phyloP scores from a whole-genome alignment of 1,140 invertebrate genomes.

The Octopus sinensis region DNA sequence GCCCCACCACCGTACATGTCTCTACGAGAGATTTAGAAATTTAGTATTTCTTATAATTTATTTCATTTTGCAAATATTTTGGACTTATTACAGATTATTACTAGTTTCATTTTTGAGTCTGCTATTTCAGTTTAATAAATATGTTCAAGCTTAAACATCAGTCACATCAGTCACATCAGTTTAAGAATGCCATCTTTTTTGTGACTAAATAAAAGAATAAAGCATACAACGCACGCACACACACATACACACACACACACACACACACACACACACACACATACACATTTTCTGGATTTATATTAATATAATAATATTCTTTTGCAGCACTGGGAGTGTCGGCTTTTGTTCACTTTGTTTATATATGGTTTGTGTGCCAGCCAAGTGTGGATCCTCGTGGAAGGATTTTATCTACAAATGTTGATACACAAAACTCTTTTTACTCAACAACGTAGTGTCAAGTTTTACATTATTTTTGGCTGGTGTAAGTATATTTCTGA shows the following conservation, averaged over 20 bases:
- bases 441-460: slow-evolving; percentile 69
- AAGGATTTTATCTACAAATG: slow-evolving; percentile 76
- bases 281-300: not conserved
- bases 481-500: slow-evolving; percentile 67
- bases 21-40: too few relatives aligned
- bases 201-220: too few relatives aligned
- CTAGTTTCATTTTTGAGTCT: too few relatives aligned
- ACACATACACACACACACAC: not conserved
- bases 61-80: too few relatives aligned
- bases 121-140: too few relatives aligned
- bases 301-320: not conserved
- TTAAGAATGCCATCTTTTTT: too few relatives aligned
- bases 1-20: too few relatives aligned
- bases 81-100: too few relatives aligned
- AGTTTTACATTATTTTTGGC: slow-evolving; percentile 68
- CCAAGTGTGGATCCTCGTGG: slow-evolving; percentile 77
- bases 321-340: slow-evolving; percentile 69
- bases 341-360: slow-evolving; percentile 68
- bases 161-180: too few relatives aligned
- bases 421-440: slow-evolving; percentile 73
- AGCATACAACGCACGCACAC: too few relatives aligned
- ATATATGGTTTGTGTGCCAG: slow-evolving; percentile 74
- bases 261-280: not conserved
- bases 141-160: too few relatives aligned
- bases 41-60: too few relatives aligned